Percentiles rank a stretch among this genome's conserved stretches.
phyloP scores from a whole-genome alignment of 2,888 invertebrate species.

The Eilema sororculum region DNA sequence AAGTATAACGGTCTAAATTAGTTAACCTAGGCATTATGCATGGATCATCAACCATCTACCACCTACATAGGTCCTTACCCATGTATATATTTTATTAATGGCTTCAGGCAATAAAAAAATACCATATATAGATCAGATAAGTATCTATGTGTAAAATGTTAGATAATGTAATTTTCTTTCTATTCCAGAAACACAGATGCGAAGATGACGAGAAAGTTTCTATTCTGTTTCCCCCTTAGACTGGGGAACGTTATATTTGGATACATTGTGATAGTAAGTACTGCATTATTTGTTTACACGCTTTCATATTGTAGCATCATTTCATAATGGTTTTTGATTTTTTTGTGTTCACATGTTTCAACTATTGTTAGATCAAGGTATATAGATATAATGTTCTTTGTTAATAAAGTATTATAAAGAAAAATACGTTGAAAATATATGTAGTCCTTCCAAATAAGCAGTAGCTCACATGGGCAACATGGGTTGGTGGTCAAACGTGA shows the following conservation, averaged over 20 bases:
- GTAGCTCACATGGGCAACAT: background rate
- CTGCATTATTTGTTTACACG: conserved; percentile 17
- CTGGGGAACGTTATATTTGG: conserved; percentile 81
- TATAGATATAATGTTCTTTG: too few relatives aligned
- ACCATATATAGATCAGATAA: background rate
- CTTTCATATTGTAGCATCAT: background rate
- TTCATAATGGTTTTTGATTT: background rate
- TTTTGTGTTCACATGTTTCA: too few relatives aligned
- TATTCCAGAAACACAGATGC: conserved; percentile 72
- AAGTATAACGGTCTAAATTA: too few relatives aligned
- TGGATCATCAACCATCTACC: too few relatives aligned
- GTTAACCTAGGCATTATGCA: too few relatives aligned
- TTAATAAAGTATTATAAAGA: background rate
- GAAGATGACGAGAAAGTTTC: conserved; percentile 82
- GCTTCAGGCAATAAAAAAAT: too few relatives aligned
- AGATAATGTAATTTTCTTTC: conserved; percentile 26
- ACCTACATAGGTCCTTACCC: too few relatives aligned
- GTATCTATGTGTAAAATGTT: background rate
- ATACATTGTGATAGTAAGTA: conserved; percentile 81
- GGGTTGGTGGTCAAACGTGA: too few relatives aligned
- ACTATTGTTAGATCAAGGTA: too few relatives aligned
- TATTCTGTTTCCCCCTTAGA: conserved; percentile 81
- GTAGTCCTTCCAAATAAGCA: background rate
- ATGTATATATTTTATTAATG: too few relatives aligned
- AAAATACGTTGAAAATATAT: too few relatives aligned